Evolutionary conservation across 92 coral and sea anemone genomes (phyloP).

Genomic region (Umimayanthus chanpuru): DNA sequence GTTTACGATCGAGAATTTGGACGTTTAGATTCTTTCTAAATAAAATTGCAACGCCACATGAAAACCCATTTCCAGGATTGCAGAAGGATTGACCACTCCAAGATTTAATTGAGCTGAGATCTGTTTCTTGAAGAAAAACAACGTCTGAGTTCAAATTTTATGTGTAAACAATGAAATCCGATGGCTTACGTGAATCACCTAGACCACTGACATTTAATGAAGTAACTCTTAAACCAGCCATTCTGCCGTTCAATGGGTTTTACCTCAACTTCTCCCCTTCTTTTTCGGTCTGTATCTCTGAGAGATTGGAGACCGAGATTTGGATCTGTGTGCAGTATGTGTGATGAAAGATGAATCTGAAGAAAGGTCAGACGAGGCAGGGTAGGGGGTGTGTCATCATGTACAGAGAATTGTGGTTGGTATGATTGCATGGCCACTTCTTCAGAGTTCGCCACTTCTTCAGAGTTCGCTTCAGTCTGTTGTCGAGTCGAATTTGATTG

Average conservation of each 20-base stretch:
- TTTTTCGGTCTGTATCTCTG: background rate
- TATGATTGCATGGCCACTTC: too few species aligned
- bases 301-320: too few species aligned
- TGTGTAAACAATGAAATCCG: background rate
- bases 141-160: background rate
- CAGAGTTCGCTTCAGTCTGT: too few species aligned
- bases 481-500: too few species aligned
- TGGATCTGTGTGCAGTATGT: too few species aligned
- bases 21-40: background rate
- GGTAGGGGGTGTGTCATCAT: too few species aligned
- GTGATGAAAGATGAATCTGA: too few species aligned
- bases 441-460: too few species aligned
- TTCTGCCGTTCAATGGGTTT: too few species aligned
- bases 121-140: background rate
- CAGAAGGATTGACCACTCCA: background rate
- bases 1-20: background rate
- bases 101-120: too few species aligned
- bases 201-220: background rate
- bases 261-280: background rate
- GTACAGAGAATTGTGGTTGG: too few species aligned
- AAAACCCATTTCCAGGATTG: background rate
- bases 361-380: too few species aligned
- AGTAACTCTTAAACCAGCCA: background rate
- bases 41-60: constrained; percentile 9
- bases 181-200: background rate